Evolutionary conservation across 2,888 invertebrate genomes (phyloP).

Genomic region (Priocnemis perturbator): DNA sequence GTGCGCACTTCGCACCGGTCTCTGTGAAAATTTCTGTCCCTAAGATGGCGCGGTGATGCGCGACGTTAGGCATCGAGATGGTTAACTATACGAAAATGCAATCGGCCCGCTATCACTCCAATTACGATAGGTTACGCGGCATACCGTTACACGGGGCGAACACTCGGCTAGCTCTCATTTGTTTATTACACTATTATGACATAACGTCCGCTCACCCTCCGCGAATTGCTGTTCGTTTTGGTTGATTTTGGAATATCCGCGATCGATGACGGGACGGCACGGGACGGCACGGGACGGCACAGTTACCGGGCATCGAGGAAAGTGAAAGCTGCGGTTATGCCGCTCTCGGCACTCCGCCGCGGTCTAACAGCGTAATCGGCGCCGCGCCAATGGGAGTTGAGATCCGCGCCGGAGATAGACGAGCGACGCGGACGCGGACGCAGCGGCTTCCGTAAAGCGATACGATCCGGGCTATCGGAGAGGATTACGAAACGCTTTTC

Average conservation of each 20-base stretch:
- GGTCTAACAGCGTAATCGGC: constrained; percentile 38
- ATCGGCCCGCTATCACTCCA: constrained; percentile 64
- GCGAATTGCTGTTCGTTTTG: constrained; percentile 1
- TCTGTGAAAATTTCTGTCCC: constrained; percentile 60
- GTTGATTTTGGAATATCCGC: no score
- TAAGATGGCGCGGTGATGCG: constrained; percentile 63
- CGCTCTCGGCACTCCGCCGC: constrained; percentile 18
- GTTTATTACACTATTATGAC: constrained; percentile 61
- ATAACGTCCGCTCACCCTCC: constrained; percentile 54
- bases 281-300: no score
- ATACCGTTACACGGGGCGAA: constrained; percentile 22
- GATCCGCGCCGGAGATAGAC: constrained; percentile 37
- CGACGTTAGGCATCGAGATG: constrained; percentile 29
- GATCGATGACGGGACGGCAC: no score
- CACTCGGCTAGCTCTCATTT: not conserved
- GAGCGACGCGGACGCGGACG: constrained; percentile 1
- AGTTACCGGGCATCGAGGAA: constrained; percentile 47
- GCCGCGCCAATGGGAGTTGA: constrained; percentile 42
- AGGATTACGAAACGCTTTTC: no score
- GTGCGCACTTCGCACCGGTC: constrained; percentile 21
- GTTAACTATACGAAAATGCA: constrained; percentile 63
- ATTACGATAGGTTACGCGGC: constrained; percentile 71
- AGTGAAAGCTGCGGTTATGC: constrained; percentile 67
- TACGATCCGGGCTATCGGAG: not conserved
- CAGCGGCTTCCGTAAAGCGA: constrained; percentile 46